Percentiles rank a stretch among this genome's conserved stretches.
These are phyloP conservation scores for Ophion ellenae DNA, from an alignment of 2,888 invertebrate genomes.

Conservation along the genomic window DNA sequence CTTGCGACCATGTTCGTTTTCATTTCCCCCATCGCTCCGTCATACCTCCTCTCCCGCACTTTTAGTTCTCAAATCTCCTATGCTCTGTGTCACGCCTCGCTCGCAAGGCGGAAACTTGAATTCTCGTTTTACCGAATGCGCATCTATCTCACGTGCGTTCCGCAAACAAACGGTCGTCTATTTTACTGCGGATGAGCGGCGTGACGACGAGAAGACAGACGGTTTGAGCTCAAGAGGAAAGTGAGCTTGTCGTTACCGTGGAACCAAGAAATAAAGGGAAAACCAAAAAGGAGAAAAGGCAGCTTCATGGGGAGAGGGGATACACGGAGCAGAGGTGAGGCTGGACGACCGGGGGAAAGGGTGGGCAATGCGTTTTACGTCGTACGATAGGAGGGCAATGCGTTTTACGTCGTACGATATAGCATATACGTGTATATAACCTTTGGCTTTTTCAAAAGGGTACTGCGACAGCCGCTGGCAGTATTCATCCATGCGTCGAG, in stretches of 20 bases:
- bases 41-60: constrained; percentile 58
- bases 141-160: constrained; percentile 71
- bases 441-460: constrained; percentile 59
- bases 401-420: constrained; percentile 80
- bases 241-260: constrained; percentile 42
- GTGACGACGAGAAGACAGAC: constrained; percentile 63
- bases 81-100: constrained; percentile 46
- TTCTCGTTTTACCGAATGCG: constrained; percentile 61
- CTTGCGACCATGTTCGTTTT: constrained; percentile 67
- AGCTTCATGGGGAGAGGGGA: constrained; percentile 8
- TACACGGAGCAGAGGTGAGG: constrained; percentile 8
- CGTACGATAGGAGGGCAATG: constrained; percentile 73
- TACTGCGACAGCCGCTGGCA: constrained; percentile 42
- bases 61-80: constrained; percentile 55
- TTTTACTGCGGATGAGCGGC: constrained; percentile 71
- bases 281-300: constrained; percentile 13
- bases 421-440: constrained; percentile 62
- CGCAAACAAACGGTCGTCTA: constrained; percentile 71
- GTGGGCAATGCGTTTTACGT: constrained; percentile 76
- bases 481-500: constrained; percentile 48
- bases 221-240: constrained; percentile 35
- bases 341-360: constrained; percentile 49
- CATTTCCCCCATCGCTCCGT: constrained; percentile 48
- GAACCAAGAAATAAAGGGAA: neutral
- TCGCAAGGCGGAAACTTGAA: constrained; percentile 52